phyloP scores from a whole-genome alignment of 2,888 invertebrate genomes.

The Andrena bicolor region DNA sequence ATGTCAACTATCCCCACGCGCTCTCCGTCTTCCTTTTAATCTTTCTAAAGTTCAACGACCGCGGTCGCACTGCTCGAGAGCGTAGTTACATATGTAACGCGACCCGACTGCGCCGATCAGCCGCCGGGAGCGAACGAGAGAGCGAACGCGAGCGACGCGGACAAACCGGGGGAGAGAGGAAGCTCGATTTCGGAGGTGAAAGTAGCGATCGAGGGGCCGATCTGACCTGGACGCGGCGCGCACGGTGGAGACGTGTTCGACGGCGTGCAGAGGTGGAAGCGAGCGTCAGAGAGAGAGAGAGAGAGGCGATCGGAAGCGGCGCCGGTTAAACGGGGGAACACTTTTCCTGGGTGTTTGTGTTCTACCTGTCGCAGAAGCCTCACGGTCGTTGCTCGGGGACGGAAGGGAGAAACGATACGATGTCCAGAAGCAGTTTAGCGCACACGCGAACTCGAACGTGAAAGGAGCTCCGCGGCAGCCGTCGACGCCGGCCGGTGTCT shows the following conservation, averaged over 20 bases:
- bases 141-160: neutral
- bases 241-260: neutral
- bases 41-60: constrained; percentile 47
- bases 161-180: neutral
- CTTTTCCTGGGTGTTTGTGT: neutral
- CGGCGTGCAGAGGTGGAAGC: neutral
- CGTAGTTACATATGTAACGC: constrained; percentile 17
- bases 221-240: neutral
- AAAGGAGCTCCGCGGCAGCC: constrained; percentile 66
- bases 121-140: neutral
- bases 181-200: neutral
- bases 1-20: constrained; percentile 54
- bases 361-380: constrained; percentile 36
- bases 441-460: constrained; percentile 63
- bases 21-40: constrained; percentile 44
- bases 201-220: neutral
- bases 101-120: constrained; percentile 17
- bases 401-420: neutral
- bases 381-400: constrained; percentile 19
- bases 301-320: neutral
- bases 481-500: constrained; percentile 84
- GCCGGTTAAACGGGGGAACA: neutral
- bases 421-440: constrained; percentile 15
- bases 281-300: constrained; percentile 2
- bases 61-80: constrained; percentile 18